Percentiles rank a stretch among this genome's conserved stretches.
Conservation (phyloP, 2,888 invertebrate genomes). For the Syrista parreyssii region DNA sequence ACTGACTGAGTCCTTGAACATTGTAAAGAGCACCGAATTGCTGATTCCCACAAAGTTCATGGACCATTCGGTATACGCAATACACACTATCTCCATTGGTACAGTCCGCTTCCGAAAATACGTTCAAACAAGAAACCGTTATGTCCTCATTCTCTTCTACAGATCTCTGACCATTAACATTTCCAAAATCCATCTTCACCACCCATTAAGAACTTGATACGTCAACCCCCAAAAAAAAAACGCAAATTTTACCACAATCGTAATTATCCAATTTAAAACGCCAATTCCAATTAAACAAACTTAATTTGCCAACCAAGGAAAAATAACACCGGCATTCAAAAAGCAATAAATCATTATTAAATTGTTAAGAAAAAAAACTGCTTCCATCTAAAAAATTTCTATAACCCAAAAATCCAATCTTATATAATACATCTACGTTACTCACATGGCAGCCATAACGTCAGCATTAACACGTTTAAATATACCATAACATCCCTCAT, state of each 20-base stretch:
- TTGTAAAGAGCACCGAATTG: neutral
- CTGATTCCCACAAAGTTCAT: neutral
- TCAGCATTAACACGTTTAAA: slow-evolving; percentile 11
- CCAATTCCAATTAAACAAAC: neutral
- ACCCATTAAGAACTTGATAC: no score
- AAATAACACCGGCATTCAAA: neutral
- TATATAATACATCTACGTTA: slow-evolving; percentile 18
- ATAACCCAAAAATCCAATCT: neutral
- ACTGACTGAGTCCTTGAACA: neutral
- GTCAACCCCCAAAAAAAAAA: no score
- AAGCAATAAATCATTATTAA: neutral
- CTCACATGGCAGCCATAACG: slow-evolving; percentile 34
- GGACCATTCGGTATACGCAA: neutral
- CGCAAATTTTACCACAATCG: neutral
- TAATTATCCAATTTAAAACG: neutral
- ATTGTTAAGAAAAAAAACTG: neutral
- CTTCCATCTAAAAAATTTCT: neutral
- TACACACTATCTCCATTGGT: neutral
- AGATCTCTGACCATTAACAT: no score
- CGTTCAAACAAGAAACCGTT: no score
- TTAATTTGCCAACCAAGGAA: neutral
- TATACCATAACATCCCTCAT: neutral
- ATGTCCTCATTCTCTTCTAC: no score
- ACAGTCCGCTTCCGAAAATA: neutral
- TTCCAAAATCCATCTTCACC: no score